phyloP scores from a whole-genome alignment of 2,113 vertebrate species.

The Mastomys coucha region DNA sequence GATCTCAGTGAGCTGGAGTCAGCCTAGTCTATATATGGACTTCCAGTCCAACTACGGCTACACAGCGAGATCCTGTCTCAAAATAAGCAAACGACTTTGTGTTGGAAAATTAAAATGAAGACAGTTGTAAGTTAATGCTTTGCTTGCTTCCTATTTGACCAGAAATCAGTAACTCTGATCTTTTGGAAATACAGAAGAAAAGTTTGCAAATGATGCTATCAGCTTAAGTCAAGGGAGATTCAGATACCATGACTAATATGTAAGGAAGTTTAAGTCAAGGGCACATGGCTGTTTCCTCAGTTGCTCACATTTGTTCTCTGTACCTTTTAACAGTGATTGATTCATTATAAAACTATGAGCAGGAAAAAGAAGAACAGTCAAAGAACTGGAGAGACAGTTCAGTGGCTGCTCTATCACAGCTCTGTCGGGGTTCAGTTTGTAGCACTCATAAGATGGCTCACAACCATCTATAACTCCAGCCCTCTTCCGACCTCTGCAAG shows the following conservation, averaged over 20 bases:
- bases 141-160: background rate
- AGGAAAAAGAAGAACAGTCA: background rate
- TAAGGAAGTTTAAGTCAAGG: background rate
- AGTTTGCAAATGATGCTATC: background rate
- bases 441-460: background rate
- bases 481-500: background rate
- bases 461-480: background rate
- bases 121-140: slow-evolving; percentile 23
- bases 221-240: slow-evolving; percentile 57
- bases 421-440: background rate
- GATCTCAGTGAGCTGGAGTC: background rate
- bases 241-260: background rate
- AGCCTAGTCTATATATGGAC: background rate
- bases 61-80: background rate
- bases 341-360: background rate
- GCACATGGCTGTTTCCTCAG: background rate
- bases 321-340: background rate
- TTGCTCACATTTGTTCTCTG: background rate
- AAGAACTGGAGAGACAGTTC: background rate
- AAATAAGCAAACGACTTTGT: background rate
- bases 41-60: background rate
- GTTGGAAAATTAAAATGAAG: slow-evolving; percentile 25
- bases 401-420: background rate
- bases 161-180: slow-evolving; percentile 38
- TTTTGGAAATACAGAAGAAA: background rate